These are phyloP conservation scores for Thecocarcelia acutangulata DNA, from an alignment of 2,888 invertebrate genomes.

Conservation along the genomic window DNA sequence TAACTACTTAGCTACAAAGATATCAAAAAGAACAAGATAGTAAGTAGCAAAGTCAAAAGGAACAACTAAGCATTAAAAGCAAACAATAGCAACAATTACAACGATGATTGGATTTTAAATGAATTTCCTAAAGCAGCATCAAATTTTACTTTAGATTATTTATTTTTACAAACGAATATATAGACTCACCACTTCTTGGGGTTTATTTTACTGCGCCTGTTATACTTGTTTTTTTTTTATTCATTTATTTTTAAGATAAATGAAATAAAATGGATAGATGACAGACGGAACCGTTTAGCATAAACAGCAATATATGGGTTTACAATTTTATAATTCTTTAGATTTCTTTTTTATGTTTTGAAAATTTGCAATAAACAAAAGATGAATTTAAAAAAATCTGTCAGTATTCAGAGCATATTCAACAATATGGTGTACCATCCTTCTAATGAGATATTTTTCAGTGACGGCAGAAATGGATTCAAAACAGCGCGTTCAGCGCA, in stretches of 20 bases:
- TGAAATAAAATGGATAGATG: slow-evolving; percentile 47
- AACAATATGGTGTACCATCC: too few relatives aligned
- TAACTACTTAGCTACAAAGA: neutral
- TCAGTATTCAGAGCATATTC: too few relatives aligned
- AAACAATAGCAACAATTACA: slow-evolving; percentile 34
- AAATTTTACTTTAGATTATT: slow-evolving; percentile 35
- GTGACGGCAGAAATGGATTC: too few relatives aligned
- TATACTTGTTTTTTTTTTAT: neutral
- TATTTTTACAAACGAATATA: slow-evolving; percentile 16
- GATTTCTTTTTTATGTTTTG: neutral
- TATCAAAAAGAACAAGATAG: neutral
- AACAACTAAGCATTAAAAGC: slow-evolving; percentile 24
- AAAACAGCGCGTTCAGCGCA: too few relatives aligned
- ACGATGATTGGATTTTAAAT: slow-evolving; percentile 56
- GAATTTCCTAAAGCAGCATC: slow-evolving; percentile 47
- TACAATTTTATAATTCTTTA: slow-evolving; percentile 53
- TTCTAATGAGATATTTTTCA: too few relatives aligned
- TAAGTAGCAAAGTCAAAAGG: neutral
- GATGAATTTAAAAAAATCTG: too few relatives aligned
- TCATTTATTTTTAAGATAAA: slow-evolving; percentile 18
- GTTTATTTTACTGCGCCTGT: slow-evolving; percentile 36
- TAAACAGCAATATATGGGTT: slow-evolving; percentile 54
- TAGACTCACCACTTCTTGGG: slow-evolving; percentile 45
- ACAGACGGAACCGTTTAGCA: slow-evolving; percentile 44
- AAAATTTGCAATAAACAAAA: too few relatives aligned